Conservation (phyloP, 2,888 invertebrate genomes). For the Piscicola geometra region DNA sequence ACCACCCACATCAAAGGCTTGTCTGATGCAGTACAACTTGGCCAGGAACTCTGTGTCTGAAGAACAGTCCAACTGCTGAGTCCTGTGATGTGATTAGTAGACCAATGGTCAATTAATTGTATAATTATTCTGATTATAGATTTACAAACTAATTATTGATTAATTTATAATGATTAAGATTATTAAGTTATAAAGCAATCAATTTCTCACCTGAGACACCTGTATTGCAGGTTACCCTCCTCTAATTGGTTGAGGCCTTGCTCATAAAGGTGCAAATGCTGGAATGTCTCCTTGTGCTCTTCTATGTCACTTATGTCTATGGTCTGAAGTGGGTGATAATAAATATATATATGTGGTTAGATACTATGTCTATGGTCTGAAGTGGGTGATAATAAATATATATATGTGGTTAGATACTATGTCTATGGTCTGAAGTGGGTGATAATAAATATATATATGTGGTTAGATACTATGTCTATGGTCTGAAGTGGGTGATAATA, state of each 20-base stretch:
- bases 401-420: too few relatives aligned
- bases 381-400: too few relatives aligned
- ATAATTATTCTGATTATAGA: slow-evolving; percentile 13
- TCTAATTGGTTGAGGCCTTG: slow-evolving; percentile 77
- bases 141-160: not conserved
- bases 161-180: not conserved
- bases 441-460: too few relatives aligned
- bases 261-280: slow-evolving; percentile 71
- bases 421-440: too few relatives aligned
- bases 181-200: not conserved
- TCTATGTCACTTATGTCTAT: slow-evolving; percentile 69
- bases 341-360: not conserved
- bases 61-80: slow-evolving; percentile 79
- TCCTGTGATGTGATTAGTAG: slow-evolving; percentile 60
- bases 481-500: too few relatives aligned
- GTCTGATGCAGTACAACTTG: slow-evolving; percentile 85
- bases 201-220: slow-evolving; percentile 55
- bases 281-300: slow-evolving; percentile 65
- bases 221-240: slow-evolving; percentile 58
- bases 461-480: too few relatives aligned
- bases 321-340: slow-evolving; percentile 57
- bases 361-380: too few relatives aligned
- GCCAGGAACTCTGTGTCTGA: slow-evolving; percentile 90
- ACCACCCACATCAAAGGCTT: slow-evolving; percentile 69
- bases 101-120: not conserved